Base-by-base conservation (phyloP, 1,140 invertebrate species). In the Drosophila sturtevanti region DNA sequence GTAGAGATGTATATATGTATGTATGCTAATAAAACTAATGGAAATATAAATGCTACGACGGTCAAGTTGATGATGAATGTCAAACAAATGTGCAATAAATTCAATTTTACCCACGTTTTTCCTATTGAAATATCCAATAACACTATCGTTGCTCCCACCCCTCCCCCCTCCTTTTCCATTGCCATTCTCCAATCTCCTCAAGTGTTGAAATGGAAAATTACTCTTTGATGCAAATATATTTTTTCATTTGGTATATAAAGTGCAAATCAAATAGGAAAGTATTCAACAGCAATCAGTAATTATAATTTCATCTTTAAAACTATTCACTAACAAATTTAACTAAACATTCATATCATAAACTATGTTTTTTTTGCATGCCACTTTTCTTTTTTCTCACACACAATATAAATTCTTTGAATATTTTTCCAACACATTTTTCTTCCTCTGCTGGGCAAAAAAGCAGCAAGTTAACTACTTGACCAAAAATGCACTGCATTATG, bases 401-500 rank as follows among this genome's bases (percentile, higher is more conserved):
- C 59, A 51, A 11, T 18, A 54, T 24, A 64, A 35, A 58, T 71
- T 37, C 65, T 14, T 68, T 44, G 38, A 41, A 71, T 71, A 61
- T 71, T 60, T 52, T 21, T 11, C 16, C 64, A 71, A 71, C 64
- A 71, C 64, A 68, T 66, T 37, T 44, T 12, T 4, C 21, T n/a
- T 37, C 14, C n/a, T n/a, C 11, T 34, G 21, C 14, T 21, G 22
- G 21, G 18, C 12, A 18, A 24, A 11, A 63, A 16, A 12, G n/a
- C 18, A 62, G 37, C 35, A 44, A 14, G 44, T 41, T 56, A 58
- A 71, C 61, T 56, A 16, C 61, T 74, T 74, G 81, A 78, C 77
- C 78, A 69, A 64, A 78, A 62, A 74, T 21, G 44, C 71, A 79
- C 38, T 78, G 58, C 68, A 86, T 86, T 78, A 78, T 75, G 62